Evolutionary conservation across 2,888 invertebrate genomes (phyloP).

Genomic region (Dermolepida albohirtum): DNA sequence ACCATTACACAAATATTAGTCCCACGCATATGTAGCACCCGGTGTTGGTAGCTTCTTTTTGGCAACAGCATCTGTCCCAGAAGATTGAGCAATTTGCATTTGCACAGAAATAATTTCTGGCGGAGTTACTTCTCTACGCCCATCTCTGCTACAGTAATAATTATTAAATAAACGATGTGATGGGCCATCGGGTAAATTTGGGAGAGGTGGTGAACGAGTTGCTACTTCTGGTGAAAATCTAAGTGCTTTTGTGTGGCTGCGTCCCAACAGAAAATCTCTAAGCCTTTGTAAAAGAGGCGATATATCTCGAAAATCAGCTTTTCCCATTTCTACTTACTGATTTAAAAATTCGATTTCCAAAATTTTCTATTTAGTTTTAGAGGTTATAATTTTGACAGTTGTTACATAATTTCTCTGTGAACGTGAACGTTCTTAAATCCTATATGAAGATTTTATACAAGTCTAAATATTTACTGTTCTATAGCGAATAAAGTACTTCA

Average conservation of each 20-base stretch:
- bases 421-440: too few relatives aligned
- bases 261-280: conserved; percentile 75
- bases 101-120: conserved; percentile 69
- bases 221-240: conserved; percentile 77
- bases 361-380: conserved; percentile 23
- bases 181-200: conserved; percentile 84
- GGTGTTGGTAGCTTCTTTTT: conserved; percentile 69
- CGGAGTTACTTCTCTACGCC: conserved; percentile 80
- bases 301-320: conserved; percentile 71
- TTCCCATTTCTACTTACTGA: conserved; percentile 52
- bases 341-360: conserved; percentile 11
- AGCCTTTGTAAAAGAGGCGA: conserved; percentile 73
- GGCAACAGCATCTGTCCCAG: conserved; percentile 61
- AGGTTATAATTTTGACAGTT: conserved; percentile 45
- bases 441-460: too few relatives aligned
- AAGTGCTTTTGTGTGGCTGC: conserved; percentile 68
- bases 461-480: too few relatives aligned
- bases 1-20: conserved; percentile 60
- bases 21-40: conserved; percentile 70
- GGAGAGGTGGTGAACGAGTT: conserved; percentile 84
- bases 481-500: too few relatives aligned
- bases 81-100: conserved; percentile 63
- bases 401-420: conserved; percentile 33
- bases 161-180: conserved; percentile 82
- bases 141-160: conserved; percentile 88